Base-by-base conservation (phyloP, 2,888 invertebrate species). In the Laspeyria flexula region DNA sequence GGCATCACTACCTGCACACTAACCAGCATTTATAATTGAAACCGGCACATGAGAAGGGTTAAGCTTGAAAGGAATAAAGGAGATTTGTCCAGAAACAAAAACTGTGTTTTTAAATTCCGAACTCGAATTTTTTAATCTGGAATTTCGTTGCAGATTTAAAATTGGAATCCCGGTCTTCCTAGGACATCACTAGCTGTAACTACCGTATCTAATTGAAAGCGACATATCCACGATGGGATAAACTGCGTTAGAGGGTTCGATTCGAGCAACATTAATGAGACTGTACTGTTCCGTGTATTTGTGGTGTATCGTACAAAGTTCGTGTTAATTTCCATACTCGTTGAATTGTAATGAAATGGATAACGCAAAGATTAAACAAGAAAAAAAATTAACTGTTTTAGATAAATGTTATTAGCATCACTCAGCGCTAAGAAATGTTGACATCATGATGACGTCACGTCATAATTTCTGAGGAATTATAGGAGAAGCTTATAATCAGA, bases 151-250 rank as follows among this genome's bases (percentile, higher is more conserved):
- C 30, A 11, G 11, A 6, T 7, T 13, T 7, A 15, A 31, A 31
- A 7, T 34, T 34, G 54, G 15, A 49, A 52, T 45, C 52, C 53
- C 60, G 55, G 47, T 51, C 50, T 27, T 39, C 18, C 37, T 23
- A 33, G 40, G 23, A 55, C 60, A 60, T 51, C 68, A 60, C 70
- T 69, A 56, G 31, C 43, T 45, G 46, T 55, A 39, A 49, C 53
- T 64, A 62, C 49, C 59, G 61, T 55, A 63, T 60, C 70, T 73
- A 77, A 77, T 77, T 76, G 77, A 76, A 75, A 70, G 66, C 65
- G 74, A 63, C 74, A 65, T 70, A 66, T 67, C 64, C 60, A 60
- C 56, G 42, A 30, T 50, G 62, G 62, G 57, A 57, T 55, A 49
- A 45, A 54, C 44, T 42, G 40, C 40, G 55, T 52, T 50, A 49